These are phyloP conservation scores for Lasioglossum vierecki DNA, from an alignment of 2,888 invertebrate genomes.

Conservation along the genomic window DNA sequence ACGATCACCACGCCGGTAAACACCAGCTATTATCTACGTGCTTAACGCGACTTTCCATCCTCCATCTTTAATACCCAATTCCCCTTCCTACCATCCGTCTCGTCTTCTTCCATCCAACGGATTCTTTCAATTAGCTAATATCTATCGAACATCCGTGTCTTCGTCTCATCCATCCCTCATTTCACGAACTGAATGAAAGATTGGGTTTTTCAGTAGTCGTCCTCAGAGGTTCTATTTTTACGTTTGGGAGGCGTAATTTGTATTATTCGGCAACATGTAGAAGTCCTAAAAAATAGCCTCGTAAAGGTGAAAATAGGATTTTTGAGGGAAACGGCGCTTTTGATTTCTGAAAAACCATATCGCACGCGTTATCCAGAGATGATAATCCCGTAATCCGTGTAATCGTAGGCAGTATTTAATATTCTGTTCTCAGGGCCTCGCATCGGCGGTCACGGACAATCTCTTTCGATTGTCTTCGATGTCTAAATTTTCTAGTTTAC, in stretches of 20 bases:
- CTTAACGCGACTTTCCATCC: conserved; percentile 70
- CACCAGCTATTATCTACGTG: conserved; percentile 79
- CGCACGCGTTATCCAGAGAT: no score
- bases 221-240: no score
- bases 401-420: neutral
- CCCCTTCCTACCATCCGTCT: neutral
- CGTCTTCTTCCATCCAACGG: neutral
- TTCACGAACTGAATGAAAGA: no score
- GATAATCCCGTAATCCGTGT: no score
- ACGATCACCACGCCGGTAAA: conserved; percentile 81
- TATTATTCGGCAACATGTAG: no score
- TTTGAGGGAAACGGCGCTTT: no score
- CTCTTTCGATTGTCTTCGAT: neutral
- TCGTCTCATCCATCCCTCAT: no score
- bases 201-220: no score
- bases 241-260: no score
- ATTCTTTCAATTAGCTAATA: neutral
- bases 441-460: neutral
- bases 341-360: no score
- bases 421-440: neutral
- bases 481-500: neutral
- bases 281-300: no score
- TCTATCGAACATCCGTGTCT: neutral
- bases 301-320: no score
- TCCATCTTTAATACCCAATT: conserved; percentile 18